Conservation (phyloP, 2,797 vertebrate genomes). For the Sebastes trivittatus region DNA sequence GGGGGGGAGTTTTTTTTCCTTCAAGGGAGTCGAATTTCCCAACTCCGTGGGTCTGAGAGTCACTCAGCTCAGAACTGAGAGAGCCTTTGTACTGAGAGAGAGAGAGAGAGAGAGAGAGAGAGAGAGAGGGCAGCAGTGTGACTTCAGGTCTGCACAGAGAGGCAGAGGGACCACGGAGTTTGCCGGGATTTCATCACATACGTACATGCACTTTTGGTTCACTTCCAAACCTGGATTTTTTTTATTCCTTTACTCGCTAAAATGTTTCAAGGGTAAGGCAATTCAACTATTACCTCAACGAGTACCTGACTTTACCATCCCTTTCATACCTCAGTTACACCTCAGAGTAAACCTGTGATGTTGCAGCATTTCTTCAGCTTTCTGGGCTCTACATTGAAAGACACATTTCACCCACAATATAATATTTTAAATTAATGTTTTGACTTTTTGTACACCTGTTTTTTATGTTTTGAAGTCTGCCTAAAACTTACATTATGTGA, state of each 20-base stretch:
- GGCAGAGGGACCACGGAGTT: slow-evolving; percentile 51
- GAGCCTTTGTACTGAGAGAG: slow-evolving; percentile 67
- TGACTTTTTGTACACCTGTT: background rate
- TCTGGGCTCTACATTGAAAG: background rate
- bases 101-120: background rate
- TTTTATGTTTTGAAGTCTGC: background rate
- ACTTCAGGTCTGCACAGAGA: slow-evolving; percentile 21
- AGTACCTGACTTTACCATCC: background rate
- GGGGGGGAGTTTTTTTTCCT: slow-evolving; percentile 29
- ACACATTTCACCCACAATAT: fast-evolving
- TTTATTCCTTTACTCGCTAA: slow-evolving; percentile 15
- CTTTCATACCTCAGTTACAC: background rate
- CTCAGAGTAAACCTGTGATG: slow-evolving; percentile 17
- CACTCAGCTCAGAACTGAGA: slow-evolving; percentile 72
- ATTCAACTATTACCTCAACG: background rate
- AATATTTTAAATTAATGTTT: background rate
- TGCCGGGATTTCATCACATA: slow-evolving; percentile 52
- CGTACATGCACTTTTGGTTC: slow-evolving; percentile 50
- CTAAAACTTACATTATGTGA: background rate
- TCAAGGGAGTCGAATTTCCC: slow-evolving; percentile 78
- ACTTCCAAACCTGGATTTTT: slow-evolving; percentile 48
- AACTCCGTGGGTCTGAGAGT: slow-evolving; percentile 67
- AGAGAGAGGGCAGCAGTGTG: slow-evolving; percentile 26
- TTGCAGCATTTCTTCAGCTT: background rate
- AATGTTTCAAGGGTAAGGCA: slow-evolving; percentile 76